Conservation (phyloP, 2,888 invertebrate genomes). For the Agriopis aurantiaria region DNA sequence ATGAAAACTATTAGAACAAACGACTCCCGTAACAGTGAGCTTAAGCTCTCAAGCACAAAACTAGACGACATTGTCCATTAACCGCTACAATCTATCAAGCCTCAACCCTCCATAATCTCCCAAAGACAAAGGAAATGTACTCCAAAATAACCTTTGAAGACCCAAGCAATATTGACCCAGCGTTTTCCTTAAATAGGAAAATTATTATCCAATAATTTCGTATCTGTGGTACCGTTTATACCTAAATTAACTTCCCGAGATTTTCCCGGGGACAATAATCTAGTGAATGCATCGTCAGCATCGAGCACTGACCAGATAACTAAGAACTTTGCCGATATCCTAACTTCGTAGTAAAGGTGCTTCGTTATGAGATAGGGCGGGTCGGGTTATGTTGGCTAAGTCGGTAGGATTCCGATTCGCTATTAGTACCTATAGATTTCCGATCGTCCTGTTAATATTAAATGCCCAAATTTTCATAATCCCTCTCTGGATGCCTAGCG, state of each 20-base stretch:
- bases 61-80: constrained; percentile 30
- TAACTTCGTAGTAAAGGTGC: constrained; percentile 15
- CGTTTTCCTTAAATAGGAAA: constrained; percentile 44
- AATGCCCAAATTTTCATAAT: constrained; percentile 58
- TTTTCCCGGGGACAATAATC: constrained; percentile 69
- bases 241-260: constrained; percentile 68
- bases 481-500: constrained; percentile 13
- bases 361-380: constrained; percentile 31
- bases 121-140: constrained; percentile 38
- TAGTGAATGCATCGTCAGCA: constrained; percentile 68
- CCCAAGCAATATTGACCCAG: constrained; percentile 30
- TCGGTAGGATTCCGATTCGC: constrained; percentile 56
- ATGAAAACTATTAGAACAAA: constrained; percentile 29
- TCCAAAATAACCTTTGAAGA: constrained; percentile 35
- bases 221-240: constrained; percentile 60
- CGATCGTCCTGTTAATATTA: constrained; percentile 62
- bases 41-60: constrained; percentile 31
- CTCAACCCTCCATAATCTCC: constrained; percentile 33
- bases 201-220: constrained; percentile 50
- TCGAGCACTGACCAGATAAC: constrained; percentile 48
- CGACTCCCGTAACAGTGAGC: constrained; percentile 20
- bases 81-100: constrained; percentile 36
- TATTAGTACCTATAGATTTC: constrained; percentile 68
- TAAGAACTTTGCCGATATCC: constrained; percentile 39
- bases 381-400: constrained; percentile 49